Base-by-base conservation (phyloP, 2,888 invertebrate genomes). In the Ischnura elegans region DNA sequence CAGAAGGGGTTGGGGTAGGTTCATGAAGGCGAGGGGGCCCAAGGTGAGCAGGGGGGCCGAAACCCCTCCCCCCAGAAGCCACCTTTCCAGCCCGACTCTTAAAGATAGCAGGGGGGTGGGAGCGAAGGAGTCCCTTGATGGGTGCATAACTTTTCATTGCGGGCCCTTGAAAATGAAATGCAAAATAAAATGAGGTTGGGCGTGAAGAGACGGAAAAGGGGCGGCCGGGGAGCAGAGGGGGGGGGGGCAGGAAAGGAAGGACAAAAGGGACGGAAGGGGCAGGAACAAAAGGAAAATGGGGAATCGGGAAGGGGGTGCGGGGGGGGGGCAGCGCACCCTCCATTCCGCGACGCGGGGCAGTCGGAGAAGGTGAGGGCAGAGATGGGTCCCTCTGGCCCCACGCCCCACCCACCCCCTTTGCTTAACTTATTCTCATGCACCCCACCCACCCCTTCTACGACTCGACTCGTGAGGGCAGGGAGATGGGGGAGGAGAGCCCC, bases 81-180 rank as follows among this genome's bases (percentile, higher is more conserved):
- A n/a, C n/a, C n/a, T n/a, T n/a, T n/a, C n/a, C n/a, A n/a, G n/a
- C n/a, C 84, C 84, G 76, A 84, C 84, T 84, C 84, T 76, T 29
- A 19, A 84, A 84, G 84, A 84, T 29, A 84, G 21, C 55, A 10
- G 10, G 8, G 66, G 66, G 66, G 66, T 19, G 2, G 86, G 29
- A 76, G 45, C 21, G 25, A n/a, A 45, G 43, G 19, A n/a, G 76
- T 76, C 45, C 46, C 87, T 87, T 87, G 87, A 87, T 87, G 55
- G 87, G 87, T 87, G 87, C 87, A 87, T 87, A 87, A 87, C 87
- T 87, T 87, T 87, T 87, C 87, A 87, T 87, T 87, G 87, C 87
- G 87, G 87, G 87, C 87, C 87, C 87, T 87, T 55, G 87, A 61
- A 87, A 87, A 87, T 87, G 55, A 87, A 87, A 87, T 87, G 87